Evolutionary conservation across 2,113 vertebrate species (phyloP).

Genomic region (human): DNA sequence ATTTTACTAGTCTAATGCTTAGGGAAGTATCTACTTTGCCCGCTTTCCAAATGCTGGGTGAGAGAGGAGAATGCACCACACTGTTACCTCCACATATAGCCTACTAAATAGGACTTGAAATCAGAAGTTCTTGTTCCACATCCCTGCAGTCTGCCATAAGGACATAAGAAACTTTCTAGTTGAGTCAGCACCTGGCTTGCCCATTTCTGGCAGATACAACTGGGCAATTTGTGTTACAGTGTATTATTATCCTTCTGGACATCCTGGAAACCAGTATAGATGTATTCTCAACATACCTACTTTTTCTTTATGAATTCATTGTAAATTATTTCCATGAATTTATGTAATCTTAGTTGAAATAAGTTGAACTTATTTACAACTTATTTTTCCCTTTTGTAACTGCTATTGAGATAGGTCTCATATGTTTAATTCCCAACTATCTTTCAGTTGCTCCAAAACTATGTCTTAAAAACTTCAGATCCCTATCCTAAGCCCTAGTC

Average conservation of each 20-base stretch:
- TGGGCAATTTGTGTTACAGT: background rate
- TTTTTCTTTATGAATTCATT: background rate
- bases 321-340: background rate
- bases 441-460: background rate
- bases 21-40: background rate
- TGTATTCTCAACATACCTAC: background rate
- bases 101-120: background rate
- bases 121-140: background rate
- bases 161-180: background rate
- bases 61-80: background rate
- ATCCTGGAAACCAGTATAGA: background rate
- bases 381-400: background rate
- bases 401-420: background rate
- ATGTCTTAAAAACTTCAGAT: background rate
- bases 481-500: background rate
- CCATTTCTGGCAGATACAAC: background rate
- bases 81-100: background rate
- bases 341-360: background rate
- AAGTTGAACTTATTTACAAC: background rate
- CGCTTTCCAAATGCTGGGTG: slow-evolving; percentile 7
- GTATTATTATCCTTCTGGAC: background rate
- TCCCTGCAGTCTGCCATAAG: background rate
- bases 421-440: background rate
- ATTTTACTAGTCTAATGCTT: slow-evolving; percentile 44
- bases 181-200: background rate